A percentile compares a stretch with the other conserved stretches of the same genome.
Conservation (phyloP, 2,797 vertebrate species). For the Rhincodon typus region DNA sequence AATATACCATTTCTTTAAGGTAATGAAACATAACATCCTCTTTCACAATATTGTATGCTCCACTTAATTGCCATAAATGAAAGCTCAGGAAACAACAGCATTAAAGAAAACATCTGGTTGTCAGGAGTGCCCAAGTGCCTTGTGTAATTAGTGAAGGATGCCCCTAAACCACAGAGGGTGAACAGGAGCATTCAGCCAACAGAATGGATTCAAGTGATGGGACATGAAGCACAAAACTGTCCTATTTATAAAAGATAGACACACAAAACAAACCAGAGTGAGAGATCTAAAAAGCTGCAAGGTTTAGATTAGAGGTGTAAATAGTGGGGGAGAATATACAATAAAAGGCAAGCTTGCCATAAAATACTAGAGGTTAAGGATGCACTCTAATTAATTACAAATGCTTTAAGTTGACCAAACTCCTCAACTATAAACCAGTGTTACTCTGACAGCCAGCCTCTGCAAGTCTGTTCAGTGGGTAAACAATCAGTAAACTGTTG, state of each 20-base stretch:
- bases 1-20: background rate
- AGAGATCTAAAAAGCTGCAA: background rate
- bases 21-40: background rate
- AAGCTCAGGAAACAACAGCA: background rate
- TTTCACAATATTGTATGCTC: background rate
- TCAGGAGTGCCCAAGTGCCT: background rate
- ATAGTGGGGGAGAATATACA: background rate
- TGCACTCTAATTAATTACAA: background rate
- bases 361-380: background rate
- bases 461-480: background rate
- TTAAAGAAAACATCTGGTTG: background rate
- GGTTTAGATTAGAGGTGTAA: background rate
- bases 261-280: background rate
- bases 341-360: background rate
- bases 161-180: background rate
- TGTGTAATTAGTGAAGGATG: background rate
- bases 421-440: background rate
- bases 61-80: background rate
- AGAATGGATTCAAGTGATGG: background rate
- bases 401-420: background rate
- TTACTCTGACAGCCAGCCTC: background rate
- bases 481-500: background rate
- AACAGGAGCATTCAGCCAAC: background rate
- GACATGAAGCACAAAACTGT: background rate
- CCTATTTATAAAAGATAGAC: background rate